phyloP scores from a whole-genome alignment of 2,888 invertebrate species.

The Gryllus longicercus region DNA sequence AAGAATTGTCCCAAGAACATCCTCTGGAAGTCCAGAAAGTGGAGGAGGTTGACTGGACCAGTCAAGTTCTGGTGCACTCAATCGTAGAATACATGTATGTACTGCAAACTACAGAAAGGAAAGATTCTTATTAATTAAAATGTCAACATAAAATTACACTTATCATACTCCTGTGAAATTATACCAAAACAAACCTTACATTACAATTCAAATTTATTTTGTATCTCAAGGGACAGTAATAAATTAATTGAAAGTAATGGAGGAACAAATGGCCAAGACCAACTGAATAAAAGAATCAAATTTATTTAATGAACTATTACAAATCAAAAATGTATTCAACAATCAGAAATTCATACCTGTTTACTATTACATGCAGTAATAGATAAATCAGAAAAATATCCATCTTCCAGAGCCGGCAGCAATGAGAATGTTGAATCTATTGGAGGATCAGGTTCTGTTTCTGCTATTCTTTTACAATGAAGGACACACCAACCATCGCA shows the following conservation, averaged over 20 bases:
- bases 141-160: too few species aligned
- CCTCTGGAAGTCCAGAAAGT: conserved; percentile 56
- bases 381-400: conserved; percentile 61
- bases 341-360: conserved; percentile 46
- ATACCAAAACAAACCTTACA: conserved; percentile 18
- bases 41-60: conserved; percentile 55
- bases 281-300: too few species aligned
- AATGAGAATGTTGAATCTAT: conserved; percentile 59
- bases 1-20: conserved; percentile 58
- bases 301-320: too few species aligned
- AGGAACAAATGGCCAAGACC: too few species aligned
- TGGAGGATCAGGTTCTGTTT: conserved; percentile 49
- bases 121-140: conserved; percentile 18
- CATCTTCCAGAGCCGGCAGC: conserved; percentile 61
- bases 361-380: conserved; percentile 54
- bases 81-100: conserved; percentile 56
- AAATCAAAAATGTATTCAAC: too few species aligned
- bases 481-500: conserved; percentile 62
- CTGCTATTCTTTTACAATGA: conserved; percentile 57
- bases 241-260: too few species aligned
- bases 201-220: not conserved
- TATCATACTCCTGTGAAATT: not conserved
- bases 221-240: too few species aligned
- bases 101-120: conserved; percentile 49
- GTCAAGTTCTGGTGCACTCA: conserved; percentile 56